Evolutionary conservation across 2,797 vertebrate species (phyloP).

Genomic region (Lemur catta): DNA sequence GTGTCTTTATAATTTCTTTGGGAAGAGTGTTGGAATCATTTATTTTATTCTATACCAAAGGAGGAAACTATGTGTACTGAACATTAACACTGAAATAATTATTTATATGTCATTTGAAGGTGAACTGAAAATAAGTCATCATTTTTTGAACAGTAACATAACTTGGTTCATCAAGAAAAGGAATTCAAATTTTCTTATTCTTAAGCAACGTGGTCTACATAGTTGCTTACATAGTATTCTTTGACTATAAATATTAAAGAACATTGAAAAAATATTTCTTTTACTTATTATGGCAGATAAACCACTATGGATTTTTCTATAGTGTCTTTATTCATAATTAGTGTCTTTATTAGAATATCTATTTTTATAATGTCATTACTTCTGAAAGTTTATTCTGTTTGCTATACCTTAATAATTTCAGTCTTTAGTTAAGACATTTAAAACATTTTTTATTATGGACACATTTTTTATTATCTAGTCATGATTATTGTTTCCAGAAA

Average conservation of each 20-base stretch:
- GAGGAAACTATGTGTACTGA: not conserved
- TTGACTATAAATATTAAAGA: not conserved
- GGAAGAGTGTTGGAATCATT: not conserved
- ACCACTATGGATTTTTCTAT: not conserved
- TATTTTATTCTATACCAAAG: not conserved
- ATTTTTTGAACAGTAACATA: not conserved
- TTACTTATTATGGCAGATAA: not conserved
- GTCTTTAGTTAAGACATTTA: not conserved
- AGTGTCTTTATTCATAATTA: not conserved
- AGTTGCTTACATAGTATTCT: not conserved
- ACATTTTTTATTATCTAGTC: no score
- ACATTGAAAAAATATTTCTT: not conserved
- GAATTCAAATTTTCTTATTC: not conserved
- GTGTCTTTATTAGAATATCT: not conserved
- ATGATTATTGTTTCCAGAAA: not conserved
- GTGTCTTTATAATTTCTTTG: not conserved
- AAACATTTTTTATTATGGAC: not conserved
- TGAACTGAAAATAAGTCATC: not conserved
- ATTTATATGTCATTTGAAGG: not conserved
- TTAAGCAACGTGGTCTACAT: not conserved
- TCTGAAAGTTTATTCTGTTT: not conserved
- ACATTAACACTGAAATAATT: not conserved
- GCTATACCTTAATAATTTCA: not conserved
- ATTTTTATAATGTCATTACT: not conserved
- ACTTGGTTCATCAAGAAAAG: not conserved